Conservation (phyloP, 1,140 invertebrate genomes). For the Brachionus sp. region DNA sequence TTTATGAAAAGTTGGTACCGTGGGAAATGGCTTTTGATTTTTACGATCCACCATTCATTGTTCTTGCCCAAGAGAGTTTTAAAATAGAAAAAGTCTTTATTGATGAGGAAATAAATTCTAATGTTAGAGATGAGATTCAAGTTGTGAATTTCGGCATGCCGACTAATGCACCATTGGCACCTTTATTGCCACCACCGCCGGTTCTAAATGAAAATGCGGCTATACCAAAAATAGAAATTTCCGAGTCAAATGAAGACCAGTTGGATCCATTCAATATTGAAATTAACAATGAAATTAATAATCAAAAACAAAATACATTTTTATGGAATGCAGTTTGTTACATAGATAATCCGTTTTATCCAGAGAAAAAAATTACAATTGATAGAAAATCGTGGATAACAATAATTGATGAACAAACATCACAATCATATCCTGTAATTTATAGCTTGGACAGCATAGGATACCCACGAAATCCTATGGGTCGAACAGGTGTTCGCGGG, state of each 20-base stretch:
- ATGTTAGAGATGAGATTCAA: slow-evolving; percentile 21
- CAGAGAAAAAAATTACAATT: slow-evolving; percentile 22
- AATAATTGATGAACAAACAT: slow-evolving; percentile 20
- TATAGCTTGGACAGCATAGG: slow-evolving; percentile 37
- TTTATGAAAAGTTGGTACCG: slow-evolving; percentile 12
- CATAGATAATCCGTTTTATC: slow-evolving; percentile 18
- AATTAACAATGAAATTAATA: not conserved
- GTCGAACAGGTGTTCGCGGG: slow-evolving; percentile 60
- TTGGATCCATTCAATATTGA: not conserved
- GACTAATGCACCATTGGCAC: not conserved
- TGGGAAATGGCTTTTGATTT: slow-evolving; percentile 44
- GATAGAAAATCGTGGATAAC: slow-evolving; percentile 43
- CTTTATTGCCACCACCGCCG: not conserved
- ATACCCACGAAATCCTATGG: slow-evolving; percentile 56
- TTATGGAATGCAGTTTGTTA: not conserved
- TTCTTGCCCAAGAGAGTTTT: not conserved
- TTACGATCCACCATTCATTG: slow-evolving; percentile 38
- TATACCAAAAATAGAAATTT: not conserved
- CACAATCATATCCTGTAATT: slow-evolving; percentile 1
- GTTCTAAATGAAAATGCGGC: not conserved
- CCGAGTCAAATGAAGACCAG: not conserved
- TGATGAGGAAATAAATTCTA: slow-evolving; percentile 44
- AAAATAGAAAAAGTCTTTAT: slow-evolving; percentile 35
- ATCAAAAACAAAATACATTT: not conserved
- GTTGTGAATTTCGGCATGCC: not conserved